Conservation (phyloP, 2,113 vertebrate species). For the Misgurnus anguillicaudatus region DNA sequence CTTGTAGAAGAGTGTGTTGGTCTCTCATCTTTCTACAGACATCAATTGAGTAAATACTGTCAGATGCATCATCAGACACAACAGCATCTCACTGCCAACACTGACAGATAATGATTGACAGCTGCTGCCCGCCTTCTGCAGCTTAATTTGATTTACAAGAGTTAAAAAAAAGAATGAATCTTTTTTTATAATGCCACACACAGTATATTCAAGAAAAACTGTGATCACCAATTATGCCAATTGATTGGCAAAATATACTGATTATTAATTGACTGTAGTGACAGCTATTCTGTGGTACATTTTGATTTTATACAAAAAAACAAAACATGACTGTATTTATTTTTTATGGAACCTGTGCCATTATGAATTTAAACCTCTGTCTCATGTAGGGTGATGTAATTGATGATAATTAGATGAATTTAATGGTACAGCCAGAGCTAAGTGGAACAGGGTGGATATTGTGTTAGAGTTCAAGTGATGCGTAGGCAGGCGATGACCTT, state of each 20-base stretch:
- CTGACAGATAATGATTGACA: background rate
- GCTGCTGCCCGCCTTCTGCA: background rate
- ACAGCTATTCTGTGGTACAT: too few relatives aligned
- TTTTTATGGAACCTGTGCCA: constrained; percentile 1
- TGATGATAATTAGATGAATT: constrained; percentile 36
- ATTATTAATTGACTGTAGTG: too few relatives aligned
- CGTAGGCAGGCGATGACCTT: background rate
- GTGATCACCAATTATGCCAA: background rate
- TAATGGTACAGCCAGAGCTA: constrained; percentile 41
- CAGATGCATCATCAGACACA: background rate
- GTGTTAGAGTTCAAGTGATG: constrained; percentile 28
- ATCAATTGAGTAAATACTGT: constrained; percentile 8
- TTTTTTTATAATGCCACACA: background rate
- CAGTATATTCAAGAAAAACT: background rate
- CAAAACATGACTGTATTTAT: constrained; percentile 15
- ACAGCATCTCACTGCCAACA: background rate
- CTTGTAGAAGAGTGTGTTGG: background rate
- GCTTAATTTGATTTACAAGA: background rate
- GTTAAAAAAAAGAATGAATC: background rate
- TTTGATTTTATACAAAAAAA: background rate
- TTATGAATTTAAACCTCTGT: constrained; percentile 14
- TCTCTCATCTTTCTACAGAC: background rate
- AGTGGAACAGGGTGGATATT: constrained; percentile 30
- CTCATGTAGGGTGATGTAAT: constrained; percentile 46
- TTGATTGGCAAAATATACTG: too few relatives aligned